Conservation (phyloP, 2,797 vertebrate genomes). For the Monodelphis domestica region DNA sequence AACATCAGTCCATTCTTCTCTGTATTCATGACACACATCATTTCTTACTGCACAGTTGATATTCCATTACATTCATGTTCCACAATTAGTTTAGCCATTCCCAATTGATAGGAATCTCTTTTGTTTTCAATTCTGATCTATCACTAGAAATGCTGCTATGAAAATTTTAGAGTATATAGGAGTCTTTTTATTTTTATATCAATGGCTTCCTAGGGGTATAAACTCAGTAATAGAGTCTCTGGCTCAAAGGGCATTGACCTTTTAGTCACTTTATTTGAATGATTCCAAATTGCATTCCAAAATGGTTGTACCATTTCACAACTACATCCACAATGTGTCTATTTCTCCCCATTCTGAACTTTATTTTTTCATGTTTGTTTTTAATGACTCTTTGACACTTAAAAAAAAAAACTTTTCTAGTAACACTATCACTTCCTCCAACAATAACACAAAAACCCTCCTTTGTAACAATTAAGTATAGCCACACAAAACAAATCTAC, state of each 20-base stretch:
- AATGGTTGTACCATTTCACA: background rate
- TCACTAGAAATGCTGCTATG: background rate
- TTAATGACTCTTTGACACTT: background rate
- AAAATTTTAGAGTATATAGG: background rate
- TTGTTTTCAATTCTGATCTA: background rate
- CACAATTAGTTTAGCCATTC: background rate
- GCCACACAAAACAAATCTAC: background rate
- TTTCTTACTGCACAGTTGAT: background rate
- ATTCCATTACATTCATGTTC: background rate
- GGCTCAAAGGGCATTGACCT: background rate
- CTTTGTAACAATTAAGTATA: background rate
- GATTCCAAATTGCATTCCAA: background rate
- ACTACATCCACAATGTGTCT: background rate
- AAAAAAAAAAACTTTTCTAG: background rate
- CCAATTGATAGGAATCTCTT: background rate
- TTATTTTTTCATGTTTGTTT: background rate
- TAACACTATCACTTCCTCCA: background rate
- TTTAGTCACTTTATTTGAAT: background rate
- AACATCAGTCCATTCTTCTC: background rate
- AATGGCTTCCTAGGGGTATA: background rate
- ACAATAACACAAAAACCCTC: background rate
- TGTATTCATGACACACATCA: background rate
- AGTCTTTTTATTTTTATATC: background rate
- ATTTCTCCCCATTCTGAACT: background rate
- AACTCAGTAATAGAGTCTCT: background rate